Base-by-base conservation (phyloP, 2,113 vertebrate species). In the Gobius niger region DNA sequence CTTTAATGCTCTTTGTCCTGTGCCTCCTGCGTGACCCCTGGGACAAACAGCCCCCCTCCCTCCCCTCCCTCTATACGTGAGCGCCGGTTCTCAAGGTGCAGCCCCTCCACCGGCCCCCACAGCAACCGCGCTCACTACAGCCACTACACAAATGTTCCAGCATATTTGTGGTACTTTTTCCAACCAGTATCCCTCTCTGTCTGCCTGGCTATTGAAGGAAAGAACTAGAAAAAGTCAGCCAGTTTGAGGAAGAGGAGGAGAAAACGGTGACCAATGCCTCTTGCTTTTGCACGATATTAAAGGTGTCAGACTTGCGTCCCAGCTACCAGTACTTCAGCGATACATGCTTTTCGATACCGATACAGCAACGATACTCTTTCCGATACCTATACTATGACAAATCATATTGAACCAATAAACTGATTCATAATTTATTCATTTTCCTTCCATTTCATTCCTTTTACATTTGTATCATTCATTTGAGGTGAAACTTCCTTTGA, bases 1-100 rank as follows among this genome's bases (percentile, higher is more conserved):
- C 49, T 62, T 71, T 68, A 44, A 68, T 64, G 69, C 60, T 70
- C 74, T 83, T 86, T 84, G 81, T 85, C 68, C 57, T 60, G 57
- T 60, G 57, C 40, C 57, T 60, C 40, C 57, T 60, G 57, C 40
- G 40, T 60, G 57, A 60, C 57, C 57, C 57, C 40, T 42, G 57
- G 56, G 57, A 60, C 57, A 60, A 60, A 60, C 34, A 60, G 40
- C 40, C 57, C 57, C 40, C 40, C 24, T 24, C n/a, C n/a, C 24
- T 24, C 24, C 40, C 34, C 34, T 41, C 34, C 40, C 57, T 9
- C 40, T 44, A n/a, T 16, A 60, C 57, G 57, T 60, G 57, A 42
- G 57, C 34, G 13, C 34, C 42, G 34, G 40, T 60, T 60, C 57
- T 60, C 57, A 60, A 60, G 57, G 57, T 60, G 57, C 57, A 60